These are phyloP conservation scores for Nyctalus aviator DNA, from an alignment of 2,797 vertebrate species.

Conservation along the genomic window DNA sequence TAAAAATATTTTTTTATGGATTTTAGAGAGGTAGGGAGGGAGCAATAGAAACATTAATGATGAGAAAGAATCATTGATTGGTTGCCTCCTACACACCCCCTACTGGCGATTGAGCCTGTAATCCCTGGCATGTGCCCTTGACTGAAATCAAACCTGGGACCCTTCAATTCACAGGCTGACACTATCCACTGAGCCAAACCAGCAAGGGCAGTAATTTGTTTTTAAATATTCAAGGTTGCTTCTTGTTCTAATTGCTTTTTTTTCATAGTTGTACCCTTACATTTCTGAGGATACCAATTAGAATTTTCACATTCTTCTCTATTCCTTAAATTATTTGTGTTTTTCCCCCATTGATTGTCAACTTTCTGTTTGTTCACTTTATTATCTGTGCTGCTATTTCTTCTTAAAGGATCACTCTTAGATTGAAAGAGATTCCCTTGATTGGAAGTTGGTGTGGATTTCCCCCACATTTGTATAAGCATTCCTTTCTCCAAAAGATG, in stretches of 20 bases:
- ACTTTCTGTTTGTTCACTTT: not conserved
- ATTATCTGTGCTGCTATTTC: not conserved
- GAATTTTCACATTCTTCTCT: constrained; percentile 9
- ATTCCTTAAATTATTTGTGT: not conserved
- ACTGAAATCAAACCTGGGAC: not conserved
- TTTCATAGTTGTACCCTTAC: not conserved
- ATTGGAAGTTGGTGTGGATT: not conserved
- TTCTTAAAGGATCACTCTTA: not conserved
- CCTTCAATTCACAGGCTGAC: not conserved
- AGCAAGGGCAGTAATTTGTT: constrained; percentile 22
- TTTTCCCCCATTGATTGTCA: not conserved
- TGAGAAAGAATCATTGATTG: not conserved
- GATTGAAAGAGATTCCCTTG: not conserved
- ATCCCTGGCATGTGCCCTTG: not conserved
- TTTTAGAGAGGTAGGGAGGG: not conserved
- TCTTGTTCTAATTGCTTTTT: not conserved
- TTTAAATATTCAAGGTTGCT: not conserved
- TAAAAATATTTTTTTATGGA: not conserved
- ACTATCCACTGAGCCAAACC: not conserved
- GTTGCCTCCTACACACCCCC: not conserved
- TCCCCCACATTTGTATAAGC: not conserved
- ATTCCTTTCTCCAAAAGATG: not conserved
- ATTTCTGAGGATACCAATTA: not conserved
- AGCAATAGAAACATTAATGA: not conserved
- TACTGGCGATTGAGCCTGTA: not conserved